Evolutionary conservation across 2,888 invertebrate genomes (phyloP), one percentile per base, ranked within the genome.

Genomic region (Listrodromus nycthemerus): DNA sequence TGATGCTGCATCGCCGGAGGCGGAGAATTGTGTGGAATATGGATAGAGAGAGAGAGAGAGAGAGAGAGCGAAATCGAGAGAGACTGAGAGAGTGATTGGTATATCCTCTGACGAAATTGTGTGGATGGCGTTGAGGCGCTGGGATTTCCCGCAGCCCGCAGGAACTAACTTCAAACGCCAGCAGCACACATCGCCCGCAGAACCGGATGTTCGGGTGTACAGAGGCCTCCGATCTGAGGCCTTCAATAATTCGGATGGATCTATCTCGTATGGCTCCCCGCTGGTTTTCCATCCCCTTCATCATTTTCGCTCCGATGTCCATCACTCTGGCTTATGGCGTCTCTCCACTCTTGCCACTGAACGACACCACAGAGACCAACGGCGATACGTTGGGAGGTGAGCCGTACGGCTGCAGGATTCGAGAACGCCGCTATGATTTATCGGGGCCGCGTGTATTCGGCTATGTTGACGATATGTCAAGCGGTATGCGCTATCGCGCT

Each of bases 1-100:
- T 78, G 84, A 74, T 74, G 71, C 66, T 55, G 66, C 58, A 69
- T 77, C 65, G 77, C 84, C 69, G 24, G 73, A 48, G 83, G 80
- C 80, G 33, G 66, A 78, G 55, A 58, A 55, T 13, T 55, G 55
- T 70, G 58, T 65, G 80, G 33, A 70, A 50, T 50, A 61, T 27
- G 21, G 66, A 67, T 33, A 70, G 24, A 50, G 16, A 33, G 24
- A 16, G 55, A 50, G 48, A 67, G n/a, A n/a, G n/a, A n/a, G n/a
- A 1, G 30, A 30, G 30, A 37, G 37, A 37, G n/a, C n/a, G n/a
- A n/a, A n/a, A n/a, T n/a, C n/a, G n/a, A n/a, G n/a, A 1, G 30
- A 30, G 30, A 37, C 8, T 8, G 52, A 50, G 50, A 37, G 37
- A 37, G 37, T 5, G 37, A 37, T 8, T 37, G 37, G 37, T 37